Base-by-base conservation (phyloP, 53 echinoderm and acorn worm species). In the Mesocentrotus franciscanus region DNA sequence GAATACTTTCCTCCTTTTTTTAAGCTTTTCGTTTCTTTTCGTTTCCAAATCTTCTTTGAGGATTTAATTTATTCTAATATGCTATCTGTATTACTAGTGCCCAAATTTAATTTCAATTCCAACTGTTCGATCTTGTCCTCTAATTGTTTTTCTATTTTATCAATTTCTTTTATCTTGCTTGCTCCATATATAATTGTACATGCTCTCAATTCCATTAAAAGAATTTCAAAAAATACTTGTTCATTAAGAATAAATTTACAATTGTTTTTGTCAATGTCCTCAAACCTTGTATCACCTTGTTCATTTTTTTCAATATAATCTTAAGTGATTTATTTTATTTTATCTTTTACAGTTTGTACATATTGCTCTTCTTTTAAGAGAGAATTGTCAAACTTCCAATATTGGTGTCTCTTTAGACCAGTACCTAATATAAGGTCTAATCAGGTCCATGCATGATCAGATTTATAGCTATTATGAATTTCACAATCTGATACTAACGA, bases 141-240 rank as follows among this genome's bases (percentile, higher is more conserved):
- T 76, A 32, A 13, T 11, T 76, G 32, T 10, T 4, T 76, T 76
- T 76, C 78, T 76, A 33, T 32, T 32, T 34, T 32, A 32, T 76
- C 78, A 76, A 32, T 32, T 33, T 76, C 29, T 33, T 76, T 76
- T 27, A 8, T 13, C 78, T 76, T 76, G 78, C 15, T 9, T 34
- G 33, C 78, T 76, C 33, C 78, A 76, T 32, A 76, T 32, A 32
- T 76, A 10, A 76, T 76, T 76, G 78, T 76, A 76, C 78, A 76
- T 76, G 30, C 30, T 76, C 34, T 29, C 15, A 76, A 32, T 76
- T 76, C 78, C 78, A 76, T 76, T 32, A 76, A 34, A 8, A 76
- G 30, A 32, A 17, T 29, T 76, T 76, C 30, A 8, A 76, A 76
- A 34, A 36, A 76, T 32, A 27, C 30, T 76, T 76, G 78, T 8